A percentile compares a stretch with the other conserved stretches of the same genome.
These are phyloP conservation scores for Ptychoptera albimana DNA, from an alignment of 2,888 invertebrate species.

Conservation along the genomic window DNA sequence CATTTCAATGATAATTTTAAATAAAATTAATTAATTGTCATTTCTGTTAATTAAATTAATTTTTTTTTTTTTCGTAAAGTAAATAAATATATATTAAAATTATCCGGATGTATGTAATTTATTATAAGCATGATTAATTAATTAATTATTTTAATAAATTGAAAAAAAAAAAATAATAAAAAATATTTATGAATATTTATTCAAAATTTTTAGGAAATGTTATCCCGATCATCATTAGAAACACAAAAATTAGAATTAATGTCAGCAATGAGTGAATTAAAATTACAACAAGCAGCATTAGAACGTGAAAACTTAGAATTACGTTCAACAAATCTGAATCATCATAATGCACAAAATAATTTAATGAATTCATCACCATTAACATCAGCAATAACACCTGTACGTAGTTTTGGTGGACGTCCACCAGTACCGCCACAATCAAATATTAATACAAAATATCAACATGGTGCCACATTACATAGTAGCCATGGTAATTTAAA, in stretches of 20 bases:
- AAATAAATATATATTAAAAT: no score
- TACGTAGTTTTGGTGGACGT: not conserved
- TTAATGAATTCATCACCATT: slow-evolving; percentile 27
- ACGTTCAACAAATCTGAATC: slow-evolving; percentile 32
- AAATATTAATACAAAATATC: slow-evolving; percentile 1
- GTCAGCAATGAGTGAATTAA: slow-evolving; percentile 83
- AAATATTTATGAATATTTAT: slow-evolving; percentile 5
- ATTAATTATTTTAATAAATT: slow-evolving; percentile 1
- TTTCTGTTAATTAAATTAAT: no score
- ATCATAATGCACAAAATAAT: slow-evolving; percentile 17
- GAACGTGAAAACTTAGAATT: slow-evolving; percentile 79
- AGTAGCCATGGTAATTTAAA: slow-evolving; percentile 28
- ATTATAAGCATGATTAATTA: slow-evolving; percentile 1
- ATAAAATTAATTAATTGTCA: no score
- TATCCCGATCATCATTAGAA: slow-evolving; percentile 77
- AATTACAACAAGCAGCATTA: slow-evolving; percentile 67
- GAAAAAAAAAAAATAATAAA: not conserved
- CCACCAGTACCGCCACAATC: not conserved
- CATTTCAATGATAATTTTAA: not conserved
- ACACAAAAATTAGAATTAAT: slow-evolving; percentile 89
- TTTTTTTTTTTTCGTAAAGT: no score
- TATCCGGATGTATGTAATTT: not conserved
- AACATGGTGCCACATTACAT: slow-evolving; percentile 14
- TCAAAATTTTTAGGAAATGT: slow-evolving; percentile 48
- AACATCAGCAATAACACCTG: slow-evolving; percentile 18